A percentile compares a stretch with the other conserved stretches of the same genome.
Conservation (phyloP, 2,888 invertebrate genomes). For the Aradus depressus region DNA sequence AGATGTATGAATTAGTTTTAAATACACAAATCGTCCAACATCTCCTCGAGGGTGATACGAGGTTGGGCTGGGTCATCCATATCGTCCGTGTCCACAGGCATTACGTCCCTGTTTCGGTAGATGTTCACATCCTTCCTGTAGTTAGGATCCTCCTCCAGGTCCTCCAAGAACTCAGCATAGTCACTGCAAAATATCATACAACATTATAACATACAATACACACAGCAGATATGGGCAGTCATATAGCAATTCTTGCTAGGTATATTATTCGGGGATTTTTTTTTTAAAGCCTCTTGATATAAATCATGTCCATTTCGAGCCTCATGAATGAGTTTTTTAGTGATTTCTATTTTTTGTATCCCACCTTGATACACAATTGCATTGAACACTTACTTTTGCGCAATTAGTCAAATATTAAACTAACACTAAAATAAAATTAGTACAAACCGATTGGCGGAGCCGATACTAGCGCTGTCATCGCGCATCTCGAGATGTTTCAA, state of each 20-base stretch:
- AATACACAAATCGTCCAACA: conserved; percentile 92
- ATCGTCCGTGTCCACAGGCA: conserved; percentile 48
- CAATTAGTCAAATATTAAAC: too few relatives aligned
- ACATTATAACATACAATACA: background rate
- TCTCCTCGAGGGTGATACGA: conserved; percentile 75
- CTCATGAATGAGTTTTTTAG: too few relatives aligned
- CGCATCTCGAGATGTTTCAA: conserved; percentile 69
- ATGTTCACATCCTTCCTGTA: conserved; percentile 88
- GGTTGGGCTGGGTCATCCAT: conserved; percentile 54
- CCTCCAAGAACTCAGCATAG: conserved; percentile 91
- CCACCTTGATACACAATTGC: too few relatives aligned
- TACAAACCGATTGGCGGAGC: conserved; percentile 50
- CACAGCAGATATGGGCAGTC: background rate
- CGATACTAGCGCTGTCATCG: conserved; percentile 50
- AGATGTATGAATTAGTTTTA: too few relatives aligned
- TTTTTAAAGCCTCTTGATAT: too few relatives aligned
- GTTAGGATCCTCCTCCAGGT: conserved; percentile 87
- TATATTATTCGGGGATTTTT: background rate
- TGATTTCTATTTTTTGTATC: too few relatives aligned
- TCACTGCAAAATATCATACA: conserved; percentile 47
- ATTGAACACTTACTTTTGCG: too few relatives aligned
- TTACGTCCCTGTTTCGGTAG: conserved; percentile 53
- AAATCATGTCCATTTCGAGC: too few relatives aligned
- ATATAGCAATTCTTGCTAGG: background rate
- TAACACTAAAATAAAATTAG: conserved; percentile 33